A percentile compares a stretch with the other conserved stretches of the same genome.
These are phyloP conservation scores for Okapia johnstoni DNA, from an alignment of 2,113 vertebrate genomes.

Conservation along the genomic window DNA sequence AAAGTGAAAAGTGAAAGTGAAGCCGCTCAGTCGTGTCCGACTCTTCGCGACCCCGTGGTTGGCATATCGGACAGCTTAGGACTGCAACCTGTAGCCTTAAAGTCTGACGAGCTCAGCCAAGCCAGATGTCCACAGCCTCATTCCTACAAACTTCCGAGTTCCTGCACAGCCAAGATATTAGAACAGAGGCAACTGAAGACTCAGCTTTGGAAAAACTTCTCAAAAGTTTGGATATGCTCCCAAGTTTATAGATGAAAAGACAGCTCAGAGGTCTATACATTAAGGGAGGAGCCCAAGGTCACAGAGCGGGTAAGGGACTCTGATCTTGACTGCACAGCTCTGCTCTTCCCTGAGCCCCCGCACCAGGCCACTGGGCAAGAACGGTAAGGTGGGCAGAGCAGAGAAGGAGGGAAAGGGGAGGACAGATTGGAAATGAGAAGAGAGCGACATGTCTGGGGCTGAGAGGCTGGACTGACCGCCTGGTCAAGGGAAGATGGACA, in stretches of 20 bases:
- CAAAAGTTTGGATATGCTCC: background rate
- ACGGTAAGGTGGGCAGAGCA: background rate
- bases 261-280: background rate
- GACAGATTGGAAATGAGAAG: background rate
- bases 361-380: background rate
- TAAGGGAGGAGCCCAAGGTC: background rate
- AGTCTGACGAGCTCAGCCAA: background rate
- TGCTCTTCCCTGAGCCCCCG: background rate
- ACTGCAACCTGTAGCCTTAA: background rate
- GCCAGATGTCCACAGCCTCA: background rate
- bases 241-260: background rate
- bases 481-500: background rate
- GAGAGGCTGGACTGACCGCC: background rate
- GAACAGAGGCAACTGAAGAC: background rate
- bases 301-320: background rate
- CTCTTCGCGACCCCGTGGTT: no score
- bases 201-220: background rate
- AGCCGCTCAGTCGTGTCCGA: no score
- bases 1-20: no score
- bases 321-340: background rate
- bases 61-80: fast-evolving
- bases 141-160: background rate
- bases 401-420: background rate
- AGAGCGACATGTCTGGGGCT: fast-evolving
- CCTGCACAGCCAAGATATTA: background rate